Base-by-base conservation (phyloP, 2,113 vertebrate species). In the Corythornis vintsioides region DNA sequence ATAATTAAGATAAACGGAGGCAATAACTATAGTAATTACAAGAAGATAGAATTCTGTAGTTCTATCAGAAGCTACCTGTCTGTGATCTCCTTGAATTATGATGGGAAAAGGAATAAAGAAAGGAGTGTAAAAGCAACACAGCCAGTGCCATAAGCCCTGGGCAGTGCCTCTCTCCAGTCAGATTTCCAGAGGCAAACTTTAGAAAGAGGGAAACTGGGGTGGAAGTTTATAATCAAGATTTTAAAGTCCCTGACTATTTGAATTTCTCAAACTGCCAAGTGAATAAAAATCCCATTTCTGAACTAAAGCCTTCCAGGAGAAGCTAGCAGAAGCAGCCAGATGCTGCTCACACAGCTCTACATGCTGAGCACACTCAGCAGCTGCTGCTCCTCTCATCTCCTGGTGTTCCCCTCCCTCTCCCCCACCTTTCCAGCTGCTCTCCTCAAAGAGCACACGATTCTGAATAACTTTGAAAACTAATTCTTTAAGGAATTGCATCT, bases 1-100 rank as follows among this genome's bases (percentile, higher is more conserved):
- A 61, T 87, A 95, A 94, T 93, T 94, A 94, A 90, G 93, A 92
- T 93, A 94, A 90, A 24, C 9, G 81, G 89, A 86, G 71, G 84
- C 93, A 93, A 92, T 83, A 92, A 47, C 6, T 16, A 31, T 7
- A 64, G 40, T 47, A 65, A 89, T 87, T 55, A 79, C 55, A 89
- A 55, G 60, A 87, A 82, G 73, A 80, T n/a, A 47, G 74, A 76
- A 79, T 40, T 21, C 45, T 73, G 5, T 61, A 48, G 40, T 15
- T 91, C 19, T 13, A 64, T 8, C 7, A 77, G 60, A 79, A 48
- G 24, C 31, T 56, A 85, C 74, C 70, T 52, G 47, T 15, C 38
- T 24, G n/a, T 52, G 20, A 55, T 17, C 31, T 26, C 20, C 50
- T 43, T 15, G 60, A 82, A n/a, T 55, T 73, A 76, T 4, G 31